These are phyloP conservation scores for Macrophya annulata DNA, from an alignment of 2,888 invertebrate genomes.

Conservation along the genomic window DNA sequence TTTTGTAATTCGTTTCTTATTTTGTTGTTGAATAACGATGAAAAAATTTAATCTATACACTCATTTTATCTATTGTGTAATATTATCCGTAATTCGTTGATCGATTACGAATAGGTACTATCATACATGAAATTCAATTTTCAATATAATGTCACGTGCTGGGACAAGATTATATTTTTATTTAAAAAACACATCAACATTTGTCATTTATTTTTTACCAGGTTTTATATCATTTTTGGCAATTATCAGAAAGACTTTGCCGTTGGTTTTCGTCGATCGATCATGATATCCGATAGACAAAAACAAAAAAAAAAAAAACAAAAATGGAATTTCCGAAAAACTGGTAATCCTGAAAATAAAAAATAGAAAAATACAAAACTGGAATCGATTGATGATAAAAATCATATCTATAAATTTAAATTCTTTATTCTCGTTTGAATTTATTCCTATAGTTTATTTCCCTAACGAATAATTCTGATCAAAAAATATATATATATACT, in stretches of 20 bases:
- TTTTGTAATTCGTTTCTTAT: neutral
- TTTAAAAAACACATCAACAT: neutral
- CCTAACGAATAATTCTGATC: neutral
- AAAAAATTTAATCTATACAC: neutral
- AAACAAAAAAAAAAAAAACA: too few species aligned
- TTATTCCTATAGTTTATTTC: neutral
- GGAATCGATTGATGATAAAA: too few species aligned
- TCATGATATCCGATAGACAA: neutral
- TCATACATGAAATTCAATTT: neutral
- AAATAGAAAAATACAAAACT: neutral
- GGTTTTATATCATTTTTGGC: neutral
- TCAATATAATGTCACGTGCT: conserved; percentile 4
- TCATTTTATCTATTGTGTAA: neutral
- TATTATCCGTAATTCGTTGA: conserved; percentile 17
- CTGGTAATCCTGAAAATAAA: neutral
- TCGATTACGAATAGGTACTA: neutral
- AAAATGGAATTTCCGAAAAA: too few species aligned
- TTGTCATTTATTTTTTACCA: neutral
- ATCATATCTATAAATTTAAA: neutral
- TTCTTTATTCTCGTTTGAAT: neutral
- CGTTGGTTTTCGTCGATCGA: neutral
- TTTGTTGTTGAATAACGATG: neutral
- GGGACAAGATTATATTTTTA: conserved; percentile 37
- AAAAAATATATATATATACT: neutral
- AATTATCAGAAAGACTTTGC: neutral